A percentile compares a stretch with the other conserved stretches of the same genome.
These are phyloP conservation scores for Dicrostonyx torquatus DNA, from an alignment of 2,797 vertebrate genomes.

Conservation along the genomic window DNA sequence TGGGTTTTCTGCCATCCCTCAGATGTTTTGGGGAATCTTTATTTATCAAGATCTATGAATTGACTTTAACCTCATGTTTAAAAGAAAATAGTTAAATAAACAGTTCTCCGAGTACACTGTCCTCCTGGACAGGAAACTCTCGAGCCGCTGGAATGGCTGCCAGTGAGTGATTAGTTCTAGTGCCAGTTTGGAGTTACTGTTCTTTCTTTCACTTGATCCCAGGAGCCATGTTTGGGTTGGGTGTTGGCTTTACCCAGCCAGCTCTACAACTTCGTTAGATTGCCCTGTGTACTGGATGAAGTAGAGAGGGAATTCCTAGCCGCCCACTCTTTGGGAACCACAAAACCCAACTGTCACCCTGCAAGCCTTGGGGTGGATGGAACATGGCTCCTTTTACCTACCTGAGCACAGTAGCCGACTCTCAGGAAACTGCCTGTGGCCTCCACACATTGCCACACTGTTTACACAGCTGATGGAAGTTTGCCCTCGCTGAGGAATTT, in stretches of 20 bases:
- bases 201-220: background rate
- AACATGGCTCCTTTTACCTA: slow-evolving; percentile 67
- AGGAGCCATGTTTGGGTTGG: background rate
- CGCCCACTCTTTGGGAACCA: slow-evolving; percentile 38
- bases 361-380: slow-evolving; percentile 53
- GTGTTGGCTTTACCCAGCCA: background rate
- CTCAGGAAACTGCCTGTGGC: slow-evolving; percentile 44
- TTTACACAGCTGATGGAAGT: slow-evolving; percentile 73
- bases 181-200: background rate
- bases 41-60: background rate
- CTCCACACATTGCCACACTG: slow-evolving; percentile 51
- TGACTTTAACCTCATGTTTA: slow-evolving; percentile 12
- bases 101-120: background rate
- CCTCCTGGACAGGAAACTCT: slow-evolving; percentile 6
- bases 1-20: slow-evolving; percentile 16
- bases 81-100: slow-evolving; percentile 43
- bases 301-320: slow-evolving; percentile 57
- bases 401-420: slow-evolving; percentile 69
- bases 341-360: slow-evolving; percentile 63
- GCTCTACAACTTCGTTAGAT: slow-evolving; percentile 9
- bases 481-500: slow-evolving; percentile 65
- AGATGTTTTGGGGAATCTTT: background rate
- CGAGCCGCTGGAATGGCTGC: background rate
- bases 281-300: slow-evolving; percentile 4
- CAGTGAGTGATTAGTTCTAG: background rate